Percentiles rank a stretch among this genome's conserved stretches.
Conservation (phyloP, 1,140 invertebrate species). For the Neoseiulus cucumeris region DNA sequence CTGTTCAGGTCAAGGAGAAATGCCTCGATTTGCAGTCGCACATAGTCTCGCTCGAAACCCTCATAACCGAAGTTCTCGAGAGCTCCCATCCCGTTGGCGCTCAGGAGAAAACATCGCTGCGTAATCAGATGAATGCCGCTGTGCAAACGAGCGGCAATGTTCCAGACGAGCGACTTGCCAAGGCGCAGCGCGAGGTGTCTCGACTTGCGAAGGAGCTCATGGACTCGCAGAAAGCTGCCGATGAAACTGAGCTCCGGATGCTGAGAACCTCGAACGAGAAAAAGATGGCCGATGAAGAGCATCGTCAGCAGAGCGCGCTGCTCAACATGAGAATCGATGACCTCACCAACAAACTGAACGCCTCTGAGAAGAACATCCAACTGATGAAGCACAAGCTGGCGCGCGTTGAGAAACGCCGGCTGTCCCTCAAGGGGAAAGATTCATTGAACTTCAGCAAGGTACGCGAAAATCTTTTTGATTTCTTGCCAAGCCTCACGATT, state of each 20-base stretch:
- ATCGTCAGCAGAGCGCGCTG: constrained; percentile 3
- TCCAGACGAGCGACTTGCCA: neutral
- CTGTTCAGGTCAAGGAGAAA: neutral
- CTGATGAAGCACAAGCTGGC: constrained; percentile 53
- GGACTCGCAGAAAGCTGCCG: neutral
- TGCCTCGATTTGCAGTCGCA: constrained; percentile 6
- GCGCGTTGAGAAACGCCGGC: constrained; percentile 37
- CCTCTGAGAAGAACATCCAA: constrained; percentile 59
- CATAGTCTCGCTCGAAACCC: neutral
- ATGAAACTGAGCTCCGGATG: neutral
- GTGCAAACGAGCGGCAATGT: neutral
- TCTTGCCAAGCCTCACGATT: no score
- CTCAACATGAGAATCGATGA: constrained; percentile 44
- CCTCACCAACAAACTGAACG: constrained; percentile 51
- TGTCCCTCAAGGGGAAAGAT: neutral
- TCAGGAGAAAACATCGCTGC: neutral
- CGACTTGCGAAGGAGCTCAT: neutral
- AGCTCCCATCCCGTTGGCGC: neutral
- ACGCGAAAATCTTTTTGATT: no score
- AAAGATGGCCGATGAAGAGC: constrained; percentile 5
- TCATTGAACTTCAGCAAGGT: neutral
- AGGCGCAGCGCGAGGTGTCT: neutral
- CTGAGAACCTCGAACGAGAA: neutral
- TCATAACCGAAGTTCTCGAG: neutral
- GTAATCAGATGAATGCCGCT: neutral